A percentile compares a stretch with the other conserved stretches of the same genome.
phyloP scores from a whole-genome alignment of 1,140 invertebrate species.

The Brachionus koreanus region DNA sequence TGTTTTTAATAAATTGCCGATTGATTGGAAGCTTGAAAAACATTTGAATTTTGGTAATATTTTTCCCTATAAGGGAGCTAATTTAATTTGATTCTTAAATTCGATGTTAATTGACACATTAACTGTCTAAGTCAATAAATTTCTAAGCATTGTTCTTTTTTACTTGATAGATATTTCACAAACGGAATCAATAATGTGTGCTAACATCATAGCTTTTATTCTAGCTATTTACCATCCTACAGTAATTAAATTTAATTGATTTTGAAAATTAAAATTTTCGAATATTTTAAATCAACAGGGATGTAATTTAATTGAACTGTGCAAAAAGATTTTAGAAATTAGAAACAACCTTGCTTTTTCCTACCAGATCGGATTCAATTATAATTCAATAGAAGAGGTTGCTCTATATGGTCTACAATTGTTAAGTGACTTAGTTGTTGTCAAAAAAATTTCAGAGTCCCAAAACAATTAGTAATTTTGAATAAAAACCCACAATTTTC shows the following conservation, averaged over 20 bases:
- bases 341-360: neutral
- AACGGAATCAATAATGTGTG: slow-evolving; percentile 14
- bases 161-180: neutral
- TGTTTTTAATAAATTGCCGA: neutral
- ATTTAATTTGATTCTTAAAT: neutral
- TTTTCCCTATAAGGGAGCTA: neutral
- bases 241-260: neutral
- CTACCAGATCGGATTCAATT: slow-evolving; percentile 27
- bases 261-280: neutral
- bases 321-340: neutral
- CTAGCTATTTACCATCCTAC: neutral
- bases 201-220: slow-evolving; percentile 4
- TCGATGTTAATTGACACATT: too few species aligned
- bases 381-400: neutral
- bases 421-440: neutral
- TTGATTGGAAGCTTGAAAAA: neutral
- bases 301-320: neutral
- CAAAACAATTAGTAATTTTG: neutral
- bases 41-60: slow-evolving; percentile 18
- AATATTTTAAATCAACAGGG: neutral
- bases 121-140: neutral
- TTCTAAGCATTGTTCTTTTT: neutral
- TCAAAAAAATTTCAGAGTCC: neutral
- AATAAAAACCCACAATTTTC: neutral
- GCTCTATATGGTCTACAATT: neutral